These are phyloP conservation scores for Labeo catla DNA, from an alignment of 2,113 vertebrate genomes.

Conservation along the genomic window DNA sequence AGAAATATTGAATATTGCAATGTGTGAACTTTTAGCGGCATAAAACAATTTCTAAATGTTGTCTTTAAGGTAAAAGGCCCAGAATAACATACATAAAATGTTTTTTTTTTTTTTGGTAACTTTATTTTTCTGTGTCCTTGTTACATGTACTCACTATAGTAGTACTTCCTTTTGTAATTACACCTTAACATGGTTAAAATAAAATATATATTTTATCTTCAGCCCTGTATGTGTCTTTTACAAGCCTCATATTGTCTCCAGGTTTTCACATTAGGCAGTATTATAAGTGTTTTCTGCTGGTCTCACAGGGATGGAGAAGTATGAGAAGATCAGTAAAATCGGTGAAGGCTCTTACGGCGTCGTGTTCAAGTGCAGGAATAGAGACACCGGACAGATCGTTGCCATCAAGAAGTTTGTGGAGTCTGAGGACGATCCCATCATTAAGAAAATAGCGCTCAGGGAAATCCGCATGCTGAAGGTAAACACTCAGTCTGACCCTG, in stretches of 20 bases:
- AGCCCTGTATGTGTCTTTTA: not conserved
- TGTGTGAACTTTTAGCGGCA: no score
- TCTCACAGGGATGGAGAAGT: constrained; percentile 85
- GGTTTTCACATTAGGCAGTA: not conserved
- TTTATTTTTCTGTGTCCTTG: not conserved
- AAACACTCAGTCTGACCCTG: constrained; percentile 13
- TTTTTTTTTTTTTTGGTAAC: not conserved
- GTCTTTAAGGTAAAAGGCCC: not conserved
- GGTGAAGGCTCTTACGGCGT: constrained; percentile 95
- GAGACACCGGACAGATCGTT: constrained; percentile 89
- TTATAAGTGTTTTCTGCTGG: not conserved
- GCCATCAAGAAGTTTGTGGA: constrained; percentile 97
- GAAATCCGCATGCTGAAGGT: constrained; percentile 97
- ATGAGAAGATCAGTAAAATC: constrained; percentile 92
- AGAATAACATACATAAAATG: not conserved
- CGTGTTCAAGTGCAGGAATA: constrained; percentile 94
- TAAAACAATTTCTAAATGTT: not conserved
- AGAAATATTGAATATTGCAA: no score
- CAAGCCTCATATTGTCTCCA: not conserved
- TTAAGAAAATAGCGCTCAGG: constrained; percentile 91
- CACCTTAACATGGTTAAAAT: not conserved
- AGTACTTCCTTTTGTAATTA: no score
- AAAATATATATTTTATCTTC: not conserved
- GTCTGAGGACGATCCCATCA: constrained; percentile 92
- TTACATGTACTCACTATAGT: not conserved